phyloP scores from a whole-genome alignment of 1,140 invertebrate genomes.

The Leptinotarsa lineolata region DNA sequence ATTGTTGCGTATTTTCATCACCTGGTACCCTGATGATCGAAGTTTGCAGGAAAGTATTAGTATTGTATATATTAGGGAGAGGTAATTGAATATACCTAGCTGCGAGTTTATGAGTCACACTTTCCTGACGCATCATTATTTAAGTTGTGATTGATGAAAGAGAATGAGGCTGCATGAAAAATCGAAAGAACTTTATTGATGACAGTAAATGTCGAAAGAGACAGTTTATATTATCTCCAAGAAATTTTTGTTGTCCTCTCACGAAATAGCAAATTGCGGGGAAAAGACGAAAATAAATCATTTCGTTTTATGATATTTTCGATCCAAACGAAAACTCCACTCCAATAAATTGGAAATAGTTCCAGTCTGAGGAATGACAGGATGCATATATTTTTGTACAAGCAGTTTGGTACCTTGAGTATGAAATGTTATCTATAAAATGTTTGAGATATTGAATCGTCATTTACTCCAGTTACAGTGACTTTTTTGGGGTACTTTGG shows the following conservation, averaged over 20 bases:
- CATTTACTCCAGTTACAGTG: no score
- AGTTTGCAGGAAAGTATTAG: background rate
- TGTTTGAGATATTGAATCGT: no score
- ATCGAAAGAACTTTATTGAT: background rate
- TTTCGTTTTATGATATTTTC: background rate
- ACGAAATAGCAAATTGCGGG: background rate
- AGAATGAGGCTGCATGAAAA: background rate
- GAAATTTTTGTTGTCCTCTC: background rate
- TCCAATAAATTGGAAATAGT: background rate
- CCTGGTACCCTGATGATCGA: background rate
- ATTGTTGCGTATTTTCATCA: no score
- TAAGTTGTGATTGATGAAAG: background rate
- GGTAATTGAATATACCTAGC: background rate
- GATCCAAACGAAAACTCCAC: background rate
- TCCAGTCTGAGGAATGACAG: no score
- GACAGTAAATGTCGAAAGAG: background rate
- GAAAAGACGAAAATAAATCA: background rate
- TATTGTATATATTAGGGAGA: background rate
- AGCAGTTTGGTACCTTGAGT: no score
- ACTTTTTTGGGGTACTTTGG: no score
- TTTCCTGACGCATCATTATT: conserved; percentile 2
- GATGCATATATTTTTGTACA: no score
- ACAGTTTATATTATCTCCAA: background rate
- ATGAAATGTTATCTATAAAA: no score
- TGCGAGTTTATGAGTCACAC: background rate